A percentile compares a stretch with the other conserved stretches of the same genome.
These are phyloP conservation scores for Lucilia cuprina DNA, from an alignment of 1,140 invertebrate genomes.

Conservation along the genomic window DNA sequence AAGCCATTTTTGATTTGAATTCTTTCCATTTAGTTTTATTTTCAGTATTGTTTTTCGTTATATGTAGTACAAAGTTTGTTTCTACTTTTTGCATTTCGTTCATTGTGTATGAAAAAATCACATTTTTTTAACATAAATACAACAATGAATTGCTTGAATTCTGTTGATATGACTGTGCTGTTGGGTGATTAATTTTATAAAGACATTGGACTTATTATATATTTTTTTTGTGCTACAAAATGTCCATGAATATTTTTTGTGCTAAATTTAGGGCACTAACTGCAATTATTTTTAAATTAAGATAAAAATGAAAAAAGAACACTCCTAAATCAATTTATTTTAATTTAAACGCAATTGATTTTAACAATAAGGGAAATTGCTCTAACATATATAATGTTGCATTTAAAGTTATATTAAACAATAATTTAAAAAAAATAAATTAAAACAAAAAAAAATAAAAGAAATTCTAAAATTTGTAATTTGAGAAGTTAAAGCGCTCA, in stretches of 20 bases:
- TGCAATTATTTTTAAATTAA: too few relatives aligned
- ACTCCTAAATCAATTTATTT: too few relatives aligned
- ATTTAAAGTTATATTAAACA: not conserved
- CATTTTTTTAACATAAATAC: not conserved
- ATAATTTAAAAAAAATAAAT: not conserved
- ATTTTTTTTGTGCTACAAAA: not conserved
- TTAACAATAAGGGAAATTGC: not conserved
- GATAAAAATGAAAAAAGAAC: too few relatives aligned
- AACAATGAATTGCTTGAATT: not conserved
- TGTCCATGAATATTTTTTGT: not conserved
- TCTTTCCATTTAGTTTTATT: not conserved
- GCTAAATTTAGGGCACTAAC: not conserved
- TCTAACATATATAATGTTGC: not conserved
- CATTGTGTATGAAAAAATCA: not conserved
- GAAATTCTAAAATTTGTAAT: too few relatives aligned
- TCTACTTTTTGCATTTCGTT: not conserved
- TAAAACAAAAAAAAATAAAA: too few relatives aligned
- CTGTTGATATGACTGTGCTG: not conserved
- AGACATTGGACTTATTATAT: not conserved
- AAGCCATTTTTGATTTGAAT: slow-evolving; percentile 11
- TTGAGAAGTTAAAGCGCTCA: too few relatives aligned
- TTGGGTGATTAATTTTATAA: slow-evolving; percentile 10
- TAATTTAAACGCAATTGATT: too few relatives aligned
- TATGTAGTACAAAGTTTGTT: not conserved
- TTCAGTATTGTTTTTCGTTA: not conserved